phyloP scores from a whole-genome alignment of 2,888 invertebrate species.

The Phoronis australis region DNA sequence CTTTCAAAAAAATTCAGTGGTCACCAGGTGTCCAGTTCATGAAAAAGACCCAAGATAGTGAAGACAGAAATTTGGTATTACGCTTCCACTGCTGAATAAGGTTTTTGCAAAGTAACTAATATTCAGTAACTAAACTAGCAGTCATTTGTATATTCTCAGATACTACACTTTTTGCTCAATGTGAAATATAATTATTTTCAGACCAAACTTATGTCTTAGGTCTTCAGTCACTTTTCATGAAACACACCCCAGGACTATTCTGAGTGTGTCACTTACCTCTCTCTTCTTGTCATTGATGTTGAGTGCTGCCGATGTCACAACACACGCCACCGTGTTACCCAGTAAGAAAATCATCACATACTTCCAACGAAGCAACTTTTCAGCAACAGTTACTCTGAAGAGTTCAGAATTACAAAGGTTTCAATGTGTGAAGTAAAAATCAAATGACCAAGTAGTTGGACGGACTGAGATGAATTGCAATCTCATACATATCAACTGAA shows the following conservation, averaged over 20 bases:
- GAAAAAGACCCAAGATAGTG: too few species aligned
- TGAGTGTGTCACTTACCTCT: constrained; percentile 39
- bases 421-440: too few species aligned
- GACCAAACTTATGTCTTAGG: too few species aligned
- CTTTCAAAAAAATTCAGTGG: neutral
- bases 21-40: neutral
- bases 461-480: too few species aligned
- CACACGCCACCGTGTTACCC: constrained; percentile 43
- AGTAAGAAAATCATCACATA: constrained; percentile 52
- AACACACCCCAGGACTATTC: too few species aligned
- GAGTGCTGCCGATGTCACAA: constrained; percentile 31
- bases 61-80: neutral
- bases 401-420: too few species aligned
- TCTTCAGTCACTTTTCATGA: too few species aligned
- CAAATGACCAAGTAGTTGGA: too few species aligned
- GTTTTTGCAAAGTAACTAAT: constrained; percentile 2
- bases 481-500: too few species aligned
- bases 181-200: neutral
- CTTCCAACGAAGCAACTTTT: constrained; percentile 41
- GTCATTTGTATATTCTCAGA: too few species aligned
- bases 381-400: constrained; percentile 6
- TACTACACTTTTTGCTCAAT: constrained; percentile 1
- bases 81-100: neutral
- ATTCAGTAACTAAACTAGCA: too few species aligned
- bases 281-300: constrained; percentile 38